These are phyloP conservation scores for Yponomeuta sedellus DNA, from an alignment of 2,888 invertebrate species.

Conservation along the genomic window DNA sequence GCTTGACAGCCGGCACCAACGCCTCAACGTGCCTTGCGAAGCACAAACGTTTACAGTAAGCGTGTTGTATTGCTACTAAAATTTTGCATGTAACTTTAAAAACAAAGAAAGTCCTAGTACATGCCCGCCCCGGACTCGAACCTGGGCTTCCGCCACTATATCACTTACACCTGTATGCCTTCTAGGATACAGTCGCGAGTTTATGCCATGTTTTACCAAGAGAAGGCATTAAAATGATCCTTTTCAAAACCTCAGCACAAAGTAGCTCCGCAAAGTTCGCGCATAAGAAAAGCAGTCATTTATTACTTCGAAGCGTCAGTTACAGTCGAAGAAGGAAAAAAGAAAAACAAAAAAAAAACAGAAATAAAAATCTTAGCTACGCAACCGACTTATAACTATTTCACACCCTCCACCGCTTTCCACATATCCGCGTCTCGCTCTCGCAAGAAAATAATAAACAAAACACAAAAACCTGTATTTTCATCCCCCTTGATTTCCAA, in stretches of 20 bases:
- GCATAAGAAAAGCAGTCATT: not conserved
- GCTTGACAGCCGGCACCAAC: no score
- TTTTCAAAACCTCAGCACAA: not conserved
- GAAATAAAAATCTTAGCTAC: not conserved
- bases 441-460: constrained; percentile 46
- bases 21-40: no score
- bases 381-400: constrained; percentile 12
- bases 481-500: not conserved
- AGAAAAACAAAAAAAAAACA: constrained; percentile 7
- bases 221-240: not conserved
- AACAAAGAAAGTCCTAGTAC: no score
- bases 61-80: no score
- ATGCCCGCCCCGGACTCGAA: no score
- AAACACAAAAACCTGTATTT: constrained; percentile 45
- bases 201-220: no score
- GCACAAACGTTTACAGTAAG: no score
- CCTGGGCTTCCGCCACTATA: no score
- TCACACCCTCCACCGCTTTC: constrained; percentile 16
- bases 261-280: not conserved
- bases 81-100: no score
- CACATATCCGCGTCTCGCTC: constrained; percentile 37
- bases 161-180: no score
- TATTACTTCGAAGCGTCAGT: constrained; percentile 4
- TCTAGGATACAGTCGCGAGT: no score
- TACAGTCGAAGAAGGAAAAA: constrained; percentile 2